Evolutionary conservation across 2,113 vertebrate genomes (phyloP), one percentile per base, ranked within the genome.

Genomic region (Phyllopteryx taeniolatus): DNA sequence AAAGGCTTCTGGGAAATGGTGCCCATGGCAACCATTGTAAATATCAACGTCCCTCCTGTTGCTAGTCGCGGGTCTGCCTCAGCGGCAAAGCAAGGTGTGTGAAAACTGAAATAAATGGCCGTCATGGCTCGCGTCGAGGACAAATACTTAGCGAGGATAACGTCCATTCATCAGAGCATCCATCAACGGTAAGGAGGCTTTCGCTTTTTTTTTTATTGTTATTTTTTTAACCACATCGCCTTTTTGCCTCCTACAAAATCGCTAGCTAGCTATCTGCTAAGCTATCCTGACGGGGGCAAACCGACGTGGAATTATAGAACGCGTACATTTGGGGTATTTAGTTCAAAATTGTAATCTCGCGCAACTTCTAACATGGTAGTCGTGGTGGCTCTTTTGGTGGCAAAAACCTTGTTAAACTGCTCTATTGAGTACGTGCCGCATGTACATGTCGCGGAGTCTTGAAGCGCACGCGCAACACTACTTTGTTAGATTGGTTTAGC

Each of bases 11-110:
- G 91, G 91, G 91, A 80, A 88, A 74, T 64, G 80, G 90, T 92
- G 56, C 7, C 61, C 87, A 89, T 92, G 91, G 89, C 77, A 91
- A 92, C 92, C 82, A 27, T 17, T 8, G 83, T 91, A 91, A 92
- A 91, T 91, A 89, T 19, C 12, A 33, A 8, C 54, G 60, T 2
- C n/a, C 56, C 9, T 54, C 46, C 53, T 11, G 42, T 56, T 56
- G 46, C 7, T 62, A 44, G 3, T 56, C 35, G 53, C 57, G 27
- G 19, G 33, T 71, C 46, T 33, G 60, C 49, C 12, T 51, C 19
- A 22, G 67, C 22, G 27, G 54, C 63, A 74, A 85, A 76, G 53
- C 49, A 13, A 11, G 14, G 17, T 39, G 35, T 39, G 35, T 39
- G 35, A 39, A 39, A 39, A 6, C 2, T 39, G 35, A 39, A 39